Conservation (phyloP, 2,797 vertebrate genomes). For the Onychomys torridus region DNA sequence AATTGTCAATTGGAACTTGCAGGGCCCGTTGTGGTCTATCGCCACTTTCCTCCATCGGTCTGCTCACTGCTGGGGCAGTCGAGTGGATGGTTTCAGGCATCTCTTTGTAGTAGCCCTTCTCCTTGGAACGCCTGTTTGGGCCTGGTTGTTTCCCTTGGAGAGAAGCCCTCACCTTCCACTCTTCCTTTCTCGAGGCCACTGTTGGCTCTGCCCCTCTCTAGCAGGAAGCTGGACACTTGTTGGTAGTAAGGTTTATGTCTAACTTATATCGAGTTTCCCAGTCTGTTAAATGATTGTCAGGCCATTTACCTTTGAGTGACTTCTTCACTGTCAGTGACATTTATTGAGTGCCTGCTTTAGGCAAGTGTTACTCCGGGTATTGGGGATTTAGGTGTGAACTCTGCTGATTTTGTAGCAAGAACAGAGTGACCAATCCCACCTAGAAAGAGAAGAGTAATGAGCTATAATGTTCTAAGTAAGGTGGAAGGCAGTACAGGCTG, state of each 20-base stretch:
- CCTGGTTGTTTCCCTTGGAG: neutral
- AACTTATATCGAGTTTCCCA: neutral
- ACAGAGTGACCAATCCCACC: neutral
- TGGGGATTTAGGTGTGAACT: neutral
- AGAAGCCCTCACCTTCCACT: neutral
- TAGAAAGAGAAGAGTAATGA: conserved; percentile 9
- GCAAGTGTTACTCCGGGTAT: neutral
- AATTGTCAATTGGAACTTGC: neutral
- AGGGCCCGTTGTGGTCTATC: neutral
- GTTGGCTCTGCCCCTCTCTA: neutral
- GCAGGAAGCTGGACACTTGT: neutral
- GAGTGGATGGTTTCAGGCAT: neutral
- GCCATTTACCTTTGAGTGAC: neutral
- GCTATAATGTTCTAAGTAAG: neutral
- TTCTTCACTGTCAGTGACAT: neutral
- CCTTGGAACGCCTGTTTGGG: neutral
- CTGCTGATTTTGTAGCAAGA: neutral
- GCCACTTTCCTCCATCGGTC: neutral
- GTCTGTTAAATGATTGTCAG: neutral
- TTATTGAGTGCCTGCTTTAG: neutral
- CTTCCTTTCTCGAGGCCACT: neutral
- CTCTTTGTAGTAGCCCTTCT: neutral
- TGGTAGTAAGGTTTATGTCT: neutral
- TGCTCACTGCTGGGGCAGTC: neutral
- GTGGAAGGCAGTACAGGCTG: neutral